These are phyloP conservation scores for Taxidea taxus DNA, from an alignment of 2,113 vertebrate genomes.

Conservation along the genomic window DNA sequence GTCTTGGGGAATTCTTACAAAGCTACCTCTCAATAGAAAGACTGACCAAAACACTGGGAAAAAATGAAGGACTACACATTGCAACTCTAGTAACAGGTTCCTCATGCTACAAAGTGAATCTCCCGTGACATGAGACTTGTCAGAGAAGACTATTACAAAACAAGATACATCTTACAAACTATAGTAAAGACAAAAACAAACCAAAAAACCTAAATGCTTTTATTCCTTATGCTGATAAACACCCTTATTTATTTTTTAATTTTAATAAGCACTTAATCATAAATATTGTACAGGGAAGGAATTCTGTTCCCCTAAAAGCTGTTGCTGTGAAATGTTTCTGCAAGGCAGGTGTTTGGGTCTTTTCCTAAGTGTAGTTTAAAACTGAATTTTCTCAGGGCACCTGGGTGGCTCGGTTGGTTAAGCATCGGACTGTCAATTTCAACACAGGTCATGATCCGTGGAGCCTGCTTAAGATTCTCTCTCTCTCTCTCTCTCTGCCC, in stretches of 20 bases:
- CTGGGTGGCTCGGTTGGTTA: background rate
- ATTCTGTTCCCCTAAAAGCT: background rate
- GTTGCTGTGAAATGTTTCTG: background rate
- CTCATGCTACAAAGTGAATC: background rate
- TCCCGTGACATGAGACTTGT: background rate
- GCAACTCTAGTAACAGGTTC: background rate
- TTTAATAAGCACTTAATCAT: background rate
- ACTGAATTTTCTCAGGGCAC: background rate
- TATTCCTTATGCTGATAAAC: background rate
- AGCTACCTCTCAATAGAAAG: background rate
- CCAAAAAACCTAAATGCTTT: background rate
- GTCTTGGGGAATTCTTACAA: background rate
- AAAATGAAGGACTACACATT: background rate
- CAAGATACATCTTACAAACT: background rate
- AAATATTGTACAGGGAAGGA: background rate
- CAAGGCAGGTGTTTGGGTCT: background rate
- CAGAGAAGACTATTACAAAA: background rate
- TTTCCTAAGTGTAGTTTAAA: constrained; percentile 16
- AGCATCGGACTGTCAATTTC: background rate
- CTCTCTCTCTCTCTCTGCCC: background rate
- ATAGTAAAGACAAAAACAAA: background rate
- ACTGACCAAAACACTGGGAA: background rate
- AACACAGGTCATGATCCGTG: background rate
- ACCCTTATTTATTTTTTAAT: background rate
- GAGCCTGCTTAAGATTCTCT: background rate